Evolutionary conservation across 1,140 invertebrate genomes (phyloP).

Genomic region (Latrodectus geometricus): DNA sequence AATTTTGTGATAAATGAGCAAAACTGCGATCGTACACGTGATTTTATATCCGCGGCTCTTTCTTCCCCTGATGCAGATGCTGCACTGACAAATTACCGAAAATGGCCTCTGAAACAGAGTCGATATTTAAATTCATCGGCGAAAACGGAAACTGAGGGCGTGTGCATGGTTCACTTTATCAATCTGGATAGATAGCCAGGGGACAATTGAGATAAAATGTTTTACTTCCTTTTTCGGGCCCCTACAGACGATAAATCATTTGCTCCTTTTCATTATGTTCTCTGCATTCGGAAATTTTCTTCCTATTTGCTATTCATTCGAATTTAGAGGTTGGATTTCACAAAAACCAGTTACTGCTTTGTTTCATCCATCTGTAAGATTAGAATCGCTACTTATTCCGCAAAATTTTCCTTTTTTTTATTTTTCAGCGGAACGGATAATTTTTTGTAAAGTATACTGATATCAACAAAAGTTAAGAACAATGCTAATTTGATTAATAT

Average conservation of each 20-base stretch:
- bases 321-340: too few species aligned
- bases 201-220: not conserved
- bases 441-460: too few species aligned
- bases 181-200: not conserved
- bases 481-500: too few species aligned
- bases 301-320: too few species aligned
- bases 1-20: slow-evolving; percentile 31
- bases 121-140: slow-evolving; percentile 27
- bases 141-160: slow-evolving; percentile 2
- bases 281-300: too few species aligned
- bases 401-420: too few species aligned
- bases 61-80: not conserved
- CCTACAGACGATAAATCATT: not conserved
- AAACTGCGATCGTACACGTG: not conserved
- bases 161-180: not conserved
- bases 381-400: too few species aligned
- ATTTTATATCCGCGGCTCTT: not conserved
- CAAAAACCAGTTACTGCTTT: too few species aligned
- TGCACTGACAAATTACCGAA: slow-evolving; percentile 18
- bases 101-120: not conserved
- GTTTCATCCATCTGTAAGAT: too few species aligned
- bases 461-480: too few species aligned
- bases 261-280: not conserved
- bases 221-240: not conserved
- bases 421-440: too few species aligned